Base-by-base conservation (phyloP, 2,797 vertebrate species). In the Anabas testudineus region DNA sequence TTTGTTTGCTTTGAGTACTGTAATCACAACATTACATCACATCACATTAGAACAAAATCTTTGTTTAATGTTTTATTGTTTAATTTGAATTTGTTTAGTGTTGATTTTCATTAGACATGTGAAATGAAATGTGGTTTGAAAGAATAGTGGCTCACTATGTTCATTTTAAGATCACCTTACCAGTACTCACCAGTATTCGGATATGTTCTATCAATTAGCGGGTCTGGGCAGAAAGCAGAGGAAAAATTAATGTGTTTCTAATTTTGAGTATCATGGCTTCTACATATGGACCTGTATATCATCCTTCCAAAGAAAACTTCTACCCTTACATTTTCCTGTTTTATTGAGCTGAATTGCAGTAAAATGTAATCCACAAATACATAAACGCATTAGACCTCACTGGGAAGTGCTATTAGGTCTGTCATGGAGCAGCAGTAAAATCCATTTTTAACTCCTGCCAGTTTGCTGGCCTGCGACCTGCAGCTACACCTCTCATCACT, bases 241-340 rank as follows among this genome's bases (percentile, higher is more conserved):
- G 90, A 88, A 92, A 93, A 91, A 91, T 88, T 71, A 85, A 90
- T 88, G 75, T 81, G 87, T 88, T 91, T 92, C 89, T 90, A 93
- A 92, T 91, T 91, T 77, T 82, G 85, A 91, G 82, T 68, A 84
- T 87, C 85, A 88, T 92, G 83, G 88, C 83, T 93, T 90, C 77
- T 80, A 74, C 90, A 88, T 85, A 78, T 91, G 89, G 87, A 79
- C 76, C 54, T 60, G 75, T 67, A 64, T 85, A 81, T 79, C 69
- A 42, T 82, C 61, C 61, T 72, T 92, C 93, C 93, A 94, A 94
- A 94, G 90, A 92, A 93, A 94, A 93, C 91, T 64, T 78, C 71
- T 81, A 87, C 86, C 86, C 87, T 85, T 87, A 91, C 84, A 89
- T 92, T 92, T 92, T 86, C 84, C 78, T 71, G 30, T 85, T 93